Evolutionary conservation across 2,888 invertebrate species (phyloP).

Genomic region (Sinelater perroti): DNA sequence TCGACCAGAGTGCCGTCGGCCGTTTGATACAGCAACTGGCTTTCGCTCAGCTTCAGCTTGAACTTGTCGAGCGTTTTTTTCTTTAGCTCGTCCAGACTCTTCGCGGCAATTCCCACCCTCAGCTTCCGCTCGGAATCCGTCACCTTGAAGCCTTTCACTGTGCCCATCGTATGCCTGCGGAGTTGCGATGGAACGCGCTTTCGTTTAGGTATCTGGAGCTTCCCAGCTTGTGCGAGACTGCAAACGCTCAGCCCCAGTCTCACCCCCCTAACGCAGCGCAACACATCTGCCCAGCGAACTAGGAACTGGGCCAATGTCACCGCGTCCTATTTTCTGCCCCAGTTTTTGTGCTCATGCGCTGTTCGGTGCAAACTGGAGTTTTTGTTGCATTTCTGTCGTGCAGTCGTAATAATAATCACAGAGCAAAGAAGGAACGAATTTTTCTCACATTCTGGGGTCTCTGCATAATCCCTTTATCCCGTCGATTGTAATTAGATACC

Average conservation of each 20-base stretch:
- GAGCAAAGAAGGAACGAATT: too few relatives aligned
- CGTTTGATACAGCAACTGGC: constrained; percentile 55
- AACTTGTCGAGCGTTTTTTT: constrained; percentile 73
- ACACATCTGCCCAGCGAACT: constrained; percentile 16
- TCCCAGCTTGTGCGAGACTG: not conserved
- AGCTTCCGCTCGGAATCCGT: constrained; percentile 73
- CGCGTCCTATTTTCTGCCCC: constrained; percentile 48
- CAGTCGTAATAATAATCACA: too few relatives aligned
- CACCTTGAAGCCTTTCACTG: constrained; percentile 77
- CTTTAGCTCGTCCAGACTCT: constrained; percentile 71
- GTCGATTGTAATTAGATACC: too few relatives aligned
- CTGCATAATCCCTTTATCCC: too few relatives aligned
- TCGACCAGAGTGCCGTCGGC: constrained; percentile 76
- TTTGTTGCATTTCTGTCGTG: too few relatives aligned
- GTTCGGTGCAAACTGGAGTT: too few relatives aligned
- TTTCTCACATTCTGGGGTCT: too few relatives aligned
- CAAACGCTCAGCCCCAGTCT: not conserved
- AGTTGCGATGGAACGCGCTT: too few relatives aligned
- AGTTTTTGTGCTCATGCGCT: constrained; percentile 26
- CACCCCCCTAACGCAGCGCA: constrained; percentile 11
- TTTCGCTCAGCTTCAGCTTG: constrained; percentile 53
- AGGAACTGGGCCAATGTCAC: constrained; percentile 53
- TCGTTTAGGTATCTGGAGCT: too few relatives aligned
- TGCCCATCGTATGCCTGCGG: constrained; percentile 52
- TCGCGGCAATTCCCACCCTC: constrained; percentile 76